phyloP scores from a whole-genome alignment of 1,140 invertebrate species.

The Brachionus calyciflorus region DNA sequence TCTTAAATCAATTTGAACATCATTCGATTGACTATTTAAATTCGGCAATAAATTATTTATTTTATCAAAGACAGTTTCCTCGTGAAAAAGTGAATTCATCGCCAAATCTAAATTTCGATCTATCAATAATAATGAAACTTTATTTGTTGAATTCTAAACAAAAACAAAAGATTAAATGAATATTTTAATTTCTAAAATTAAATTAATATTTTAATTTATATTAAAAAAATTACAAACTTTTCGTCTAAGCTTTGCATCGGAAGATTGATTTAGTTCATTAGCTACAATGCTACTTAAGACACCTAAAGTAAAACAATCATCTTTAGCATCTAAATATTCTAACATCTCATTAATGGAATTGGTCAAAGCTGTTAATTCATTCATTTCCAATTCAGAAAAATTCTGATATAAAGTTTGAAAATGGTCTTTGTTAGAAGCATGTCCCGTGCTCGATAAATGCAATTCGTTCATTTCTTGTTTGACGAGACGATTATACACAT shows the following conservation, averaged over 20 bases:
- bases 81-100: constrained; percentile 12
- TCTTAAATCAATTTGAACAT: constrained; percentile 16
- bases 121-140: constrained; percentile 10
- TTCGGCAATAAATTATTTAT: constrained; percentile 20
- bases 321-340: constrained; percentile 42
- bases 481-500: constrained; percentile 5
- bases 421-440: neutral
- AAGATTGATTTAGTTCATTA: constrained; percentile 9
- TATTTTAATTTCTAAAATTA: neutral
- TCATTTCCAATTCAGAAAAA: neutral
- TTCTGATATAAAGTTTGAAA: constrained; percentile 8
- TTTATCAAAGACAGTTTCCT: constrained; percentile 39
- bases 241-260: constrained; percentile 10
- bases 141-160: constrained; percentile 36
- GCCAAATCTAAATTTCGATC: constrained; percentile 30
- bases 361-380: neutral
- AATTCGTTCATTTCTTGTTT: constrained; percentile 21
- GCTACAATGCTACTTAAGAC: constrained; percentile 15
- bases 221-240: too few relatives aligned
- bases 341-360: constrained; percentile 33
- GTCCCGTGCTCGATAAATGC: neutral
- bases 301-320: constrained; percentile 36
- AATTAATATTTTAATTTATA: too few relatives aligned
- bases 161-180: neutral
- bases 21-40: constrained; percentile 23